Evolutionary conservation across 1,140 invertebrate genomes (phyloP), one percentile per base, ranked within the genome.

Genomic region (Bombus pascuorum): DNA sequence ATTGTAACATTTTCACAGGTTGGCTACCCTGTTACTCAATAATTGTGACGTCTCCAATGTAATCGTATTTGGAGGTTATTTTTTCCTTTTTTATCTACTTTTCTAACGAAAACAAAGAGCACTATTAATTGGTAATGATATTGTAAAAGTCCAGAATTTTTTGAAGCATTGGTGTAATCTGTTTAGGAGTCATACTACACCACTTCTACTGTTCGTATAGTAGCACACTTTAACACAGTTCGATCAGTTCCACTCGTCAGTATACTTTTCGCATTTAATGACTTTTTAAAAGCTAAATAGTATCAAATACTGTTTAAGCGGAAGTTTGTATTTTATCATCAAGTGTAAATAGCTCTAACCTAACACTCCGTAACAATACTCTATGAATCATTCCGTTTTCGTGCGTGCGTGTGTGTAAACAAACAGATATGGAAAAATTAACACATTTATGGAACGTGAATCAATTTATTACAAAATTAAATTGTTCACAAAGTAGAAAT

Each of bases 401-500:
- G n/a, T 66, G 1, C 8, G 13, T 47, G 2, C 39, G 5, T 3
- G 34, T 25, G 4, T n/a, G 37, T 68, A 76, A 75, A 83, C 28
- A 80, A 81, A 18, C 4, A 57, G 4, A 53, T 53, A 93, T 93
- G 91, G 90, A 92, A 65, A 90, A 77, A 18, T 72, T 93, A 71
- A 82, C 83, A 37, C 93, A 93, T 86, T 86, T 93, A 44, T 92
- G 91, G 91, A 93, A 93, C 72, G 83, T 91, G 15, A 92, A 89
- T 85, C 89, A 92, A 75, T 91, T 90, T 80, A 70, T 93, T 39
- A 89, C 71, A 37, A 92, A 91, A 65, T 77, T 85, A 1, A 59
- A 89, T 39, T 86, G 79, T 44, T 74, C 87, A 1, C 68, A 84
- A 42, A 76, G 68, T 37, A 88, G 62, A 5, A 80, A 83, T 6